phyloP scores from a whole-genome alignment of 1,140 invertebrate genomes.

The Adoxophyes honmai region DNA sequence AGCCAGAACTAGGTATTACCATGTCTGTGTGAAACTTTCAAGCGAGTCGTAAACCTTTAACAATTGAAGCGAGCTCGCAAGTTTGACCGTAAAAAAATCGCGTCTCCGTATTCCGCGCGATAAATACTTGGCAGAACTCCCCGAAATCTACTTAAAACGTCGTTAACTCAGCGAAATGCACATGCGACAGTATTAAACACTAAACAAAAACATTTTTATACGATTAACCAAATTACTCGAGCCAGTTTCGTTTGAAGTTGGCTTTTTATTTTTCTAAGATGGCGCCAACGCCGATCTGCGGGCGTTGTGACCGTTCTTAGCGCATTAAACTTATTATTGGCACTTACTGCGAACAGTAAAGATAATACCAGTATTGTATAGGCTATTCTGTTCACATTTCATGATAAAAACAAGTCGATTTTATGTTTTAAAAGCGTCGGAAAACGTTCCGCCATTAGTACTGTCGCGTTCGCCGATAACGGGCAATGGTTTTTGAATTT shows the following conservation, averaged over 20 bases:
- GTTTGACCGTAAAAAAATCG: neutral
- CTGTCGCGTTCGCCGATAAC: slow-evolving; percentile 35
- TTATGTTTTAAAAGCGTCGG: slow-evolving; percentile 47
- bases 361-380: slow-evolving; percentile 54
- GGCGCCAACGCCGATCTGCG: slow-evolving; percentile 36
- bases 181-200: slow-evolving; percentile 5
- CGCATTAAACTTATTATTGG: slow-evolving; percentile 59
- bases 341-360: slow-evolving; percentile 49
- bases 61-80: slow-evolving; percentile 4
- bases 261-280: slow-evolving; percentile 36
- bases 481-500: slow-evolving; percentile 35
- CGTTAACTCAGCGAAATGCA: neutral
- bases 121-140: slow-evolving; percentile 4
- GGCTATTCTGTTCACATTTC: slow-evolving; percentile 44
- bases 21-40: no score
- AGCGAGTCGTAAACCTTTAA: neutral
- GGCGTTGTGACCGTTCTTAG: slow-evolving; percentile 24
- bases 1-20: no score
- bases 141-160: slow-evolving; percentile 11
- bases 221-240: slow-evolving; percentile 3
- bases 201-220: slow-evolving; percentile 17
- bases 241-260: slow-evolving; percentile 8
- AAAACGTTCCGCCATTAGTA: slow-evolving; percentile 40
- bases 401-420: slow-evolving; percentile 49
- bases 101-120: neutral